Evolutionary conservation across 2,113 vertebrate species (phyloP), one percentile per base, ranked within the genome.

Genomic region (Ammodytes marinus): DNA sequence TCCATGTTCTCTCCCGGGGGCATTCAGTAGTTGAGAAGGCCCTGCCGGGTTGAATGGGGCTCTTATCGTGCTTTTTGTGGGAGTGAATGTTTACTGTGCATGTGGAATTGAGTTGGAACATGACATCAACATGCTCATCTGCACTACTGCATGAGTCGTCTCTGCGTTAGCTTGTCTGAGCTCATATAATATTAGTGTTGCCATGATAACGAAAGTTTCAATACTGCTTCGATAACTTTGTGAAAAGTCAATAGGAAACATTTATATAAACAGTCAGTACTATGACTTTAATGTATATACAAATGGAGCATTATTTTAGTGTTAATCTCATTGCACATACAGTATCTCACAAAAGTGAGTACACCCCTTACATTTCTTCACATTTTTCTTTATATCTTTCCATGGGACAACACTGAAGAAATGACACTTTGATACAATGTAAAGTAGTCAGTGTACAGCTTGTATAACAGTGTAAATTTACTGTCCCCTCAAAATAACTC

Each of bases 111-210:
- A 70, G 58, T 89, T 87, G 77, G 53, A 85, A 86, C 77, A 72
- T 77, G 66, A 77, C 86, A 76, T 87, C 63, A 52, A 64, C 76
- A 80, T 88, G 67, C 75, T 86, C 74, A 83, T 89, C 86, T 82
- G 74, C 84, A 83, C 74, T 78, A 49, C 53, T 89, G 90, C 92
- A 94, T 86, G 84, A 88, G 68, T 82, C 75, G 43, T 54, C 37
- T 61, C 47, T 83, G 39, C 82, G 77, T 84, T 54, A 47, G 64
- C 74, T 49, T 77, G 55, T 69, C 19, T 60, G 50, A 73, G 17
- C 65, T 80, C 46, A 66, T 67, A 27, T 27, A 27, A 27, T 27
- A 4, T 63, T 78, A 53, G 72, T 81, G 69, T 83, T 72, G 66
- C 60, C 69, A 82, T 12, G 13, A 79, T 54, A 75, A 11, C 1